phyloP scores from a whole-genome alignment of 2,113 vertebrate genomes.

The Galeopterus variegatus region DNA sequence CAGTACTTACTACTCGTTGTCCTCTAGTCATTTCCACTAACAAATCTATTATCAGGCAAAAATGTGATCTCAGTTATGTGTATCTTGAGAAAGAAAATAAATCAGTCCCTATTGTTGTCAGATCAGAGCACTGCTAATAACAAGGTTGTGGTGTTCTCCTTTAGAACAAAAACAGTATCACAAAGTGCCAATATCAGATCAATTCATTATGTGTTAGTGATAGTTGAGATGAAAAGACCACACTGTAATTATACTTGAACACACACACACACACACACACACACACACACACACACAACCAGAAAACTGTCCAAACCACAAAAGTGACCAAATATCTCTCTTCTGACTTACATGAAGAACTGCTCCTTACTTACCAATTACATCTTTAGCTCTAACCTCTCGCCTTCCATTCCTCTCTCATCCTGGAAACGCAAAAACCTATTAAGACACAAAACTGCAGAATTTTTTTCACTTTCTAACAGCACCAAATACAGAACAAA shows the following conservation, averaged over 20 bases:
- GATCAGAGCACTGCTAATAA: not conserved
- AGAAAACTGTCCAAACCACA: not conserved
- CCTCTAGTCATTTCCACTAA: not conserved
- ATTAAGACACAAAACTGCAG: not conserved
- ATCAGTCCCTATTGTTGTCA: not conserved
- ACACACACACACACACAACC: not conserved
- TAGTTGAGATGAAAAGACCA: not conserved
- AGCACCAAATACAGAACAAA: not conserved
- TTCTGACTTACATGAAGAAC: rapidly evolving
- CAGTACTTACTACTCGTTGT: not conserved
- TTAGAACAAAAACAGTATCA: not conserved
- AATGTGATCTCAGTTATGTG: not conserved
- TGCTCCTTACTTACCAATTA: not conserved
- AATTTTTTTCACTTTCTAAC: not conserved
- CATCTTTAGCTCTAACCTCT: not conserved
- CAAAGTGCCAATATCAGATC: not conserved
- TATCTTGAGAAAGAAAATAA: not conserved
- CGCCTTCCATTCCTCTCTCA: rapidly evolving
- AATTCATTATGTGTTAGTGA: not conserved
- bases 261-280: not conserved
- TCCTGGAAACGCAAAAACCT: not conserved
- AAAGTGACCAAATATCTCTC: not conserved
- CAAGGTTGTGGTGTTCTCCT: rapidly evolving
- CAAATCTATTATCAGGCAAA: not conserved
- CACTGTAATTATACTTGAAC: not conserved